phyloP scores from a whole-genome alignment of 2,113 vertebrate species.

The Oncorhynchus kisutch region DNA sequence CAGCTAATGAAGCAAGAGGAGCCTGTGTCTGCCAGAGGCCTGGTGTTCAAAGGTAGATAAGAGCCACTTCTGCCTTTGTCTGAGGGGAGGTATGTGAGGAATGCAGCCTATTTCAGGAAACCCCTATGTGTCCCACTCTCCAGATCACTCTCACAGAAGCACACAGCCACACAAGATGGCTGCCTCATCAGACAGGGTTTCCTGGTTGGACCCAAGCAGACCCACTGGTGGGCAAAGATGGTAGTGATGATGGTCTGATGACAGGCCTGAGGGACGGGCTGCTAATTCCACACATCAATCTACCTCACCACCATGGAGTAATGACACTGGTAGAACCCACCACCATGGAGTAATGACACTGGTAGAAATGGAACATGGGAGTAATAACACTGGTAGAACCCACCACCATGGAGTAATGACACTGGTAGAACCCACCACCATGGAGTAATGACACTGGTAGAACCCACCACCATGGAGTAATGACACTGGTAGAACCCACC shows the following conservation, averaged over 20 bases:
- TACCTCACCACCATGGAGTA: too few species aligned
- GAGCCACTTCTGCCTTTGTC: constrained; percentile 68
- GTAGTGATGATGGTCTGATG: neutral
- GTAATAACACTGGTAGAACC: too few species aligned
- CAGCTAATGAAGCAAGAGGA: constrained; percentile 62
- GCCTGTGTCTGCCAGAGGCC: constrained; percentile 48
- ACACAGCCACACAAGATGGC: constrained; percentile 35
- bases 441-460: too few species aligned
- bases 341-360: too few species aligned
- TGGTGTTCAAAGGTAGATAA: constrained; percentile 63
- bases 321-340: too few species aligned
- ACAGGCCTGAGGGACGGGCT: neutral
- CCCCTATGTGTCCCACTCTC: constrained; percentile 29
- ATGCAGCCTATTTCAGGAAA: constrained; percentile 69
- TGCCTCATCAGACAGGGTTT: constrained; percentile 29
- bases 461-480: too few species aligned
- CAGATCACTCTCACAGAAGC: constrained; percentile 18
- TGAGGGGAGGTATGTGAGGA: constrained; percentile 65
- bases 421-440: too few species aligned
- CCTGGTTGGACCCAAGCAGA: neutral
- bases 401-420: too few species aligned
- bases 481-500: too few species aligned
- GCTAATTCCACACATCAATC: too few species aligned
- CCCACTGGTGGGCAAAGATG: neutral
- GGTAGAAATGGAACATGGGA: too few species aligned